These are phyloP conservation scores for Mimas tiliae DNA, from an alignment of 2,888 invertebrate species.

Conservation along the genomic window DNA sequence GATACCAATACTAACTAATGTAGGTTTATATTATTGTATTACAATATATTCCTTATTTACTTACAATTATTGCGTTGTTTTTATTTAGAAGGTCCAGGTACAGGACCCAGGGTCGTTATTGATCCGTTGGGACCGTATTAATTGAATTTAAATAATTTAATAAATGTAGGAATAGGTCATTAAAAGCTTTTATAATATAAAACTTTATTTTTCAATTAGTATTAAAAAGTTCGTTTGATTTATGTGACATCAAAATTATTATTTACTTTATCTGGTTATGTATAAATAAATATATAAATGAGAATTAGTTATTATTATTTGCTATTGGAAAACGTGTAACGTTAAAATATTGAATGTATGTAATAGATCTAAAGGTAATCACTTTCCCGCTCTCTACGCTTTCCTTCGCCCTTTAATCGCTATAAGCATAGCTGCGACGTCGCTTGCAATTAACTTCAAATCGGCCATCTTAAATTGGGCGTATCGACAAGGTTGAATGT, in stretches of 20 bases:
- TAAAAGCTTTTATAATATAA: no score
- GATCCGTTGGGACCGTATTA: neutral
- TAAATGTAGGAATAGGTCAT: neutral
- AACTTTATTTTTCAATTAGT: no score
- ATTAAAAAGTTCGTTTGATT: no score
- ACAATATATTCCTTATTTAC: constrained; percentile 23
- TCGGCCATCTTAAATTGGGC: no score
- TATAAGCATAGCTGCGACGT: no score
- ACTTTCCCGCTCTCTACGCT: no score
- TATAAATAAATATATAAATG: neutral
- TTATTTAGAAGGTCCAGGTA: neutral
- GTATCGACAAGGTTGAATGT: no score
- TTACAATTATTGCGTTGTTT: constrained; percentile 19
- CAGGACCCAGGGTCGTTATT: neutral
- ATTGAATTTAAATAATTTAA: neutral
- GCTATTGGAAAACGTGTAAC: constrained; percentile 28
- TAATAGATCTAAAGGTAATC: no score
- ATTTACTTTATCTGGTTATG: neutral
- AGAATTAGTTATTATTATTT: constrained; percentile 37
- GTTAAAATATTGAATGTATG: no score
- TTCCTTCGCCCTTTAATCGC: no score
- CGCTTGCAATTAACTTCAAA: no score
- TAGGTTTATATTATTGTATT: constrained; percentile 27
- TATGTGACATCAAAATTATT: no score
- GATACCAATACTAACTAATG: constrained; percentile 26